phyloP scores from a whole-genome alignment of 1,140 invertebrate species.

The Drosophila tani region DNA sequence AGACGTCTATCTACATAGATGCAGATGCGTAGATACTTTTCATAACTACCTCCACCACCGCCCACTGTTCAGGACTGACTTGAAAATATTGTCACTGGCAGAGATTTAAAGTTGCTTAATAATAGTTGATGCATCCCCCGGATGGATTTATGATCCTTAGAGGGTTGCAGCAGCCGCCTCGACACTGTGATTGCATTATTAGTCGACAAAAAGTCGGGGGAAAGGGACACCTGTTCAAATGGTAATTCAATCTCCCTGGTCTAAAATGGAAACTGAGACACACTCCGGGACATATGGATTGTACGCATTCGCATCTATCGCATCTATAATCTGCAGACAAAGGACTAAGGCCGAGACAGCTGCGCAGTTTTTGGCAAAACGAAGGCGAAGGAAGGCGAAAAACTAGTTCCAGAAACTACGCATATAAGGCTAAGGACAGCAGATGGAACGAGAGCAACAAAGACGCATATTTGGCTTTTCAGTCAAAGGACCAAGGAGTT shows the following conservation, averaged over 20 bases:
- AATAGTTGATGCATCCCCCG: constrained; percentile 34
- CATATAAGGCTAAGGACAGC: constrained; percentile 43
- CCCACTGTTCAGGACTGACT: constrained; percentile 18
- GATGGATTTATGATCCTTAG: constrained; percentile 13
- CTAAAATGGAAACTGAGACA: constrained; percentile 32
- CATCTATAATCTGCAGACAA: constrained; percentile 44
- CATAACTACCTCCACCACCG: constrained; percentile 30
- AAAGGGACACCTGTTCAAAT: constrained; percentile 50
- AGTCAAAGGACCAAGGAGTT: constrained; percentile 12
- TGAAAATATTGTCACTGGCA: constrained; percentile 30
- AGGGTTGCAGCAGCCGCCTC: constrained; percentile 4
- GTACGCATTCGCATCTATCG: constrained; percentile 23
- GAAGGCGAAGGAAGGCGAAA: constrained; percentile 9
- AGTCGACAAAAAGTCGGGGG: not conserved
- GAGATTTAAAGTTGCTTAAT: constrained; percentile 36
- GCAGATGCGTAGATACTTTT: constrained; percentile 51
- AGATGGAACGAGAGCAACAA: constrained; percentile 38
- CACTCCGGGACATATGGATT: constrained; percentile 31
- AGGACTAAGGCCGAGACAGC: constrained; percentile 30
- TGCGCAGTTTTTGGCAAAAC: constrained; percentile 38
- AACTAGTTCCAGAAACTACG: constrained; percentile 52
- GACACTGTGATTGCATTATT: constrained; percentile 31
- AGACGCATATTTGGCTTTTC: constrained; percentile 44
- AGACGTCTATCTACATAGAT: constrained; percentile 13
- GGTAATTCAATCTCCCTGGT: constrained; percentile 34